phyloP scores from a whole-genome alignment of 2,888 invertebrate genomes.

The Dryobota labecula region DNA sequence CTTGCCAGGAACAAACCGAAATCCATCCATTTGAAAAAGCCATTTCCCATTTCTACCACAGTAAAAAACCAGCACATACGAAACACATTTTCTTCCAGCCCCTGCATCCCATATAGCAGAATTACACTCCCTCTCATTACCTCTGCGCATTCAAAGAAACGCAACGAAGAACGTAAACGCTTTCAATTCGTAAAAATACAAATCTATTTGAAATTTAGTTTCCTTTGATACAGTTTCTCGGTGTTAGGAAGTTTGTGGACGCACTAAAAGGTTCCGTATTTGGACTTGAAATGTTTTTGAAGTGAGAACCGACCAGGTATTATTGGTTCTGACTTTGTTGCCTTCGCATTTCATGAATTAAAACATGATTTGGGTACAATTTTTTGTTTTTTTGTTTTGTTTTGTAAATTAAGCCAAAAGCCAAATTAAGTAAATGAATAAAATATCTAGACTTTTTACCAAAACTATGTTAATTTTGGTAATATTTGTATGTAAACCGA shows the following conservation, averaged over 20 bases:
- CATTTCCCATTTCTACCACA: not conserved
- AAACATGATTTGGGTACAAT: no score
- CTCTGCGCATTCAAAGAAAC: conserved; percentile 51
- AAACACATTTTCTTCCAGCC: conserved; percentile 18
- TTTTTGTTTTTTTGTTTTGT: no score
- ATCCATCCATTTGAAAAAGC: not conserved
- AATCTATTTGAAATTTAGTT: conserved; percentile 61
- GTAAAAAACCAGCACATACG: not conserved
- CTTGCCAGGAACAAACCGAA: not conserved
- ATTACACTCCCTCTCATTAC: conserved; percentile 57
- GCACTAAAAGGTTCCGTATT: conserved; percentile 44
- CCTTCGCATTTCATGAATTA: no score
- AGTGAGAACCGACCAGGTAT: not conserved
- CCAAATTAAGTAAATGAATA: no score
- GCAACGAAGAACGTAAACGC: conserved; percentile 35
- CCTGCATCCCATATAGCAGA: conserved; percentile 5
- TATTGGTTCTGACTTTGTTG: not conserved
- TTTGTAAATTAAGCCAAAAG: no score
- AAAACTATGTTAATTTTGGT: not conserved
- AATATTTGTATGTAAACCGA: not conserved
- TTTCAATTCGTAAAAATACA: conserved; percentile 62
- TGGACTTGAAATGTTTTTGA: conserved; percentile 10
- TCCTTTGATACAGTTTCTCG: conserved; percentile 41
- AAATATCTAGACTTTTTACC: not conserved
- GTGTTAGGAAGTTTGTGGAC: conserved; percentile 27